These are phyloP conservation scores for Gymnocypris eckloni DNA, from an alignment of 2,797 vertebrate genomes.

Conservation along the genomic window DNA sequence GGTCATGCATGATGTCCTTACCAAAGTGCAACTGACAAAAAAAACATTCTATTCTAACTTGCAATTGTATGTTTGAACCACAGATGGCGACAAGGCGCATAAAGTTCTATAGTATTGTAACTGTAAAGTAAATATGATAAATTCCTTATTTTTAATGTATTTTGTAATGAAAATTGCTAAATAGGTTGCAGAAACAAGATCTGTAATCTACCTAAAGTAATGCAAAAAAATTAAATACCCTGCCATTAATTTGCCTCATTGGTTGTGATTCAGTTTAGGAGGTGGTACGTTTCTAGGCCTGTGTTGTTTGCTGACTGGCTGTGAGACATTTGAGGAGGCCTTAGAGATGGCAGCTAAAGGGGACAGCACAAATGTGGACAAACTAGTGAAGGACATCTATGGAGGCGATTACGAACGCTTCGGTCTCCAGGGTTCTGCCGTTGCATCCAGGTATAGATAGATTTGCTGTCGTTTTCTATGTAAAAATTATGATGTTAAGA, in stretches of 20 bases:
- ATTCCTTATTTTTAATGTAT: background rate
- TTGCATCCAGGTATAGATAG: constrained; percentile 84
- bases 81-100: background rate
- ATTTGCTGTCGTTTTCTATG: background rate
- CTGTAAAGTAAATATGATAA: background rate
- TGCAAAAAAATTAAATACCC: background rate
- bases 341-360: constrained; percentile 89
- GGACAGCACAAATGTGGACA: constrained; percentile 88
- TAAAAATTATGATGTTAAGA: background rate
- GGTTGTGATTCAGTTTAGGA: constrained; percentile 78
- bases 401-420: constrained; percentile 89
- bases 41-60: background rate
- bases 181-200: background rate
- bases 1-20: background rate
- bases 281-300: constrained; percentile 88
- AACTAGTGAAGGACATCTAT: constrained; percentile 88
- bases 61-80: background rate
- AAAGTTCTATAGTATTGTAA: background rate
- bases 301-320: constrained; percentile 87
- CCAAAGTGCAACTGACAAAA: background rate
- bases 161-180: background rate
- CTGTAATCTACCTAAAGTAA: background rate
- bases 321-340: constrained; percentile 89
- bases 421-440: constrained; percentile 85
- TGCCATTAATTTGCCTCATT: background rate